Conservation (phyloP, 2,113 vertebrate genomes). For the Nyctibius bracteatus region DNA sequence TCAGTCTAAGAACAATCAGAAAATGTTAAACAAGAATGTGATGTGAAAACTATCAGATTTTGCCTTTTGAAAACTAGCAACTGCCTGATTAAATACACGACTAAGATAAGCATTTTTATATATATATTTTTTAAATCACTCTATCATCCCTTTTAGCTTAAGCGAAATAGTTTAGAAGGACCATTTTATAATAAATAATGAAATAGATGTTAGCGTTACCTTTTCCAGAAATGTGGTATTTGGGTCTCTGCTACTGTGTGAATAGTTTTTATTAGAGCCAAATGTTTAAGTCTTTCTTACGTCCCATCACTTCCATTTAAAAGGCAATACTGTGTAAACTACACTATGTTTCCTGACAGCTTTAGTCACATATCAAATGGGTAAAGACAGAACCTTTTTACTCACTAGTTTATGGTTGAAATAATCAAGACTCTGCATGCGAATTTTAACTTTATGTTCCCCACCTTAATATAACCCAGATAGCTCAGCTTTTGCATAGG, state of each 20-base stretch:
- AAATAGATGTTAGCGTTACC: not conserved
- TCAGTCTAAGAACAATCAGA: not conserved
- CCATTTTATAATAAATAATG: not conserved
- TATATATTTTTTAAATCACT: not conserved
- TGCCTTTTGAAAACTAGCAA: not conserved
- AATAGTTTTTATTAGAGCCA: not conserved
- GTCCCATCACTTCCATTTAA: conserved; percentile 47
- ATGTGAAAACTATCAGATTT: not conserved
- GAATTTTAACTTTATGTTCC: conserved; percentile 26
- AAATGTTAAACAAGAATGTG: conserved; percentile 5
- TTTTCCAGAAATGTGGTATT: not conserved
- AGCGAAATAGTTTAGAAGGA: not conserved
- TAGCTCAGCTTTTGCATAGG: not conserved
- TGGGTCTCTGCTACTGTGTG: not conserved
- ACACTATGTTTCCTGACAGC: conserved; percentile 51
- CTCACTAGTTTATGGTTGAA: conserved; percentile 29
- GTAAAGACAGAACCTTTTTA: conserved; percentile 37
- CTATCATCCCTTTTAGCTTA: not conserved
- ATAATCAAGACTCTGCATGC: not conserved
- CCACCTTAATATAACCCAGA: not conserved
- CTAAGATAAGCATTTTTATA: not conserved
- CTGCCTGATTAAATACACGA: not conserved
- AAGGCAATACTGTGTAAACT: conserved; percentile 48
- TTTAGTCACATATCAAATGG: conserved; percentile 42
- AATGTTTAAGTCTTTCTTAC: conserved; percentile 36